phyloP scores from a whole-genome alignment of 1,140 invertebrate species.

The Drosophila littoralis region DNA sequence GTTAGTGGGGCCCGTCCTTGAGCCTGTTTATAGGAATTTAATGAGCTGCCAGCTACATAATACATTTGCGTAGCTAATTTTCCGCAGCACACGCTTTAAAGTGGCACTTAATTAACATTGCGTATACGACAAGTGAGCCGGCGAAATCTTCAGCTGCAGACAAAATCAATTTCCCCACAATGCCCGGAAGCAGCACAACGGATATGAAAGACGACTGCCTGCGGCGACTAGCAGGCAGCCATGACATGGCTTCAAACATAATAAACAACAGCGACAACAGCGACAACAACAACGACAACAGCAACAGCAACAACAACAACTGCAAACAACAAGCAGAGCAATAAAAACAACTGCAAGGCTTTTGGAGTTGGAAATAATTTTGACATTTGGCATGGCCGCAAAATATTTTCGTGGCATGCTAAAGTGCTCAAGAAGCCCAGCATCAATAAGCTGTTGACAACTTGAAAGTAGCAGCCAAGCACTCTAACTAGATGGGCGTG shows the following conservation, averaged over 20 bases:
- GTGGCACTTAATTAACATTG: slow-evolving; percentile 79
- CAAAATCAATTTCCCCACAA: slow-evolving; percentile 71
- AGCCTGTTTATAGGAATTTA: slow-evolving; percentile 50
- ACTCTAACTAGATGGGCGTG: slow-evolving; percentile 1
- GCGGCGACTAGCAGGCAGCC: slow-evolving; percentile 27
- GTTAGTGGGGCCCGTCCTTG: slow-evolving; percentile 72
- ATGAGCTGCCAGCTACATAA: slow-evolving; percentile 46
- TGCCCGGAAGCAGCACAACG: slow-evolving; percentile 49
- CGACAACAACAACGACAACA: slow-evolving; percentile 35
- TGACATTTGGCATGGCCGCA: slow-evolving; percentile 55
- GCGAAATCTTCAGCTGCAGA: neutral
- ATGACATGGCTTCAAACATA: slow-evolving; percentile 16
- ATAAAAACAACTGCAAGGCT: slow-evolving; percentile 43
- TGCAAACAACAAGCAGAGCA: slow-evolving; percentile 16
- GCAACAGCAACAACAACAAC: slow-evolving; percentile 21
- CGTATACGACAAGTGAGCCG: slow-evolving; percentile 39
- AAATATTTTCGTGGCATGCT: slow-evolving; percentile 39
- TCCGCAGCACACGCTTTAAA: slow-evolving; percentile 46
- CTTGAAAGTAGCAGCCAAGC: slow-evolving; percentile 45
- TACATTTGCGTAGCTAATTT: slow-evolving; percentile 56
- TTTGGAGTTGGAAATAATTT: slow-evolving; percentile 56
- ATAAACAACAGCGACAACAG: slow-evolving; percentile 9
- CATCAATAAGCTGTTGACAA: slow-evolving; percentile 75
- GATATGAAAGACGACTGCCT: slow-evolving; percentile 79
- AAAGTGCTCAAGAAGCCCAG: slow-evolving; percentile 46